These are phyloP conservation scores for Lasioglossum albipes DNA, from an alignment of 1,140 invertebrate genomes.

Conservation along the genomic window DNA sequence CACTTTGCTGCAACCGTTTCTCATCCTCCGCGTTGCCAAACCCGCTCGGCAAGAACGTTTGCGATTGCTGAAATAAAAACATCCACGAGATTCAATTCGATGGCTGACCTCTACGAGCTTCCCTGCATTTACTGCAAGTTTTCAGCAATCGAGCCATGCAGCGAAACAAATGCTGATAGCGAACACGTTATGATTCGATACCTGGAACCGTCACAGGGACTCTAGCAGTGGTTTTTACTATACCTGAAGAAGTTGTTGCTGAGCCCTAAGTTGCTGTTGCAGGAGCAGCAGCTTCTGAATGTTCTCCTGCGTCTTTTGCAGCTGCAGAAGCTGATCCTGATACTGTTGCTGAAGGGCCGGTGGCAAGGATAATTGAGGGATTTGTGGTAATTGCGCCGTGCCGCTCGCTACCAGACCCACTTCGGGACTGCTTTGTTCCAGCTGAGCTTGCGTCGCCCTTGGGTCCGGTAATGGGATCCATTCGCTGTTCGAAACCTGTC, in stretches of 20 bases:
- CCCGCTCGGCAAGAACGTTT: slow-evolving; percentile 68
- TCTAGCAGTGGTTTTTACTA: not conserved
- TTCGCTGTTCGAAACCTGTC: slow-evolving; percentile 76
- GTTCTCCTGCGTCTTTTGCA: slow-evolving; percentile 77
- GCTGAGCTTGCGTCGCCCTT: slow-evolving; percentile 54
- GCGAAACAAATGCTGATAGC: no score
- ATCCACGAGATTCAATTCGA: no score
- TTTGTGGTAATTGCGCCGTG: slow-evolving; percentile 33
- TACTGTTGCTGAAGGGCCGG: slow-evolving; percentile 75
- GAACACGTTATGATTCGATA: no score
- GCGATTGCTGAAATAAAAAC: slow-evolving; percentile 60
- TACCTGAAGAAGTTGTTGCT: slow-evolving; percentile 76
- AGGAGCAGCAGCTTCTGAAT: slow-evolving; percentile 74
- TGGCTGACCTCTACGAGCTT: no score
- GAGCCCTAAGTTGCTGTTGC: slow-evolving; percentile 73
- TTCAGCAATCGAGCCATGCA: no score
- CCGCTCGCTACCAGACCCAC: not conserved
- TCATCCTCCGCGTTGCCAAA: slow-evolving; percentile 64
- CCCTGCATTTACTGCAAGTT: no score
- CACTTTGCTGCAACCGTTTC: slow-evolving; percentile 65
- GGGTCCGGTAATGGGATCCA: slow-evolving; percentile 77
- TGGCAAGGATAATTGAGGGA: slow-evolving; percentile 65
- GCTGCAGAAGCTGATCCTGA: slow-evolving; percentile 74
- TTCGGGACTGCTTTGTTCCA: slow-evolving; percentile 23
- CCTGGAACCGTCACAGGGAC: no score